These are phyloP conservation scores for Lepidocyrtinus sp. DNA, from an alignment of 2,888 invertebrate genomes.

Conservation along the genomic window DNA sequence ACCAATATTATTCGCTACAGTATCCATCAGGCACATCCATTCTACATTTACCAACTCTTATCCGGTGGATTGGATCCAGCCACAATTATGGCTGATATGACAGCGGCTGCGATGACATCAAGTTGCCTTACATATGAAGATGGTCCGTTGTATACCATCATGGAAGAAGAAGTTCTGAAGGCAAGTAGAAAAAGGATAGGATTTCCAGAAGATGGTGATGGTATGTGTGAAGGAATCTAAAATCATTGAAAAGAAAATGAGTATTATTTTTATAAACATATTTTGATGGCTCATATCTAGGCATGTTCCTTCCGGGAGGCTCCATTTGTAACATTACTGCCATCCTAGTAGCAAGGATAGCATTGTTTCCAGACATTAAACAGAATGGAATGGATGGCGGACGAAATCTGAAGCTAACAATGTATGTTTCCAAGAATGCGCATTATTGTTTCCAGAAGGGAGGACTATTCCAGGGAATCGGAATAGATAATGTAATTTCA, in stretches of 20 bases:
- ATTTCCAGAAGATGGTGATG: slow-evolving; percentile 71
- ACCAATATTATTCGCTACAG: slow-evolving; percentile 31
- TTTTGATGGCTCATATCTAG: too few relatives aligned
- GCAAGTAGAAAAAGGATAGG: slow-evolving; percentile 55
- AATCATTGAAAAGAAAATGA: not conserved
- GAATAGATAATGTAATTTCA: slow-evolving; percentile 79
- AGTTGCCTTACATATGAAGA: slow-evolving; percentile 33
- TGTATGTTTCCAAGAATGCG: slow-evolving; percentile 71
- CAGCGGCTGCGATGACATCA: slow-evolving; percentile 13
- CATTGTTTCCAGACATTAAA: slow-evolving; percentile 80
- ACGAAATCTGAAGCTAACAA: slow-evolving; percentile 3
- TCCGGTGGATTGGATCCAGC: slow-evolving; percentile 43
- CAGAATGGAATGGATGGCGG: slow-evolving; percentile 76
- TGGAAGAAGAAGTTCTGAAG: slow-evolving; percentile 31
- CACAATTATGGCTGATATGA: slow-evolving; percentile 38
- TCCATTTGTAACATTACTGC: slow-evolving; percentile 74
- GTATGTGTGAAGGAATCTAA: slow-evolving; percentile 68
- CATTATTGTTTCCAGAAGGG: slow-evolving; percentile 88
- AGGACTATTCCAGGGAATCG: slow-evolving; percentile 86
- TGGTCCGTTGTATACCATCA: slow-evolving; percentile 17
- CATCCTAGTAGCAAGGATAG: slow-evolving; percentile 81
- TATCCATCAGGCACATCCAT: slow-evolving; percentile 43
- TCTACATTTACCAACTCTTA: slow-evolving; percentile 32
- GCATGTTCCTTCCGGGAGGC: slow-evolving; percentile 11
- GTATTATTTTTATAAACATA: too few relatives aligned